A percentile compares a stretch with the other conserved stretches of the same genome.
Conservation (phyloP, 1,140 invertebrate genomes). For the Drosophila insularis region DNA sequence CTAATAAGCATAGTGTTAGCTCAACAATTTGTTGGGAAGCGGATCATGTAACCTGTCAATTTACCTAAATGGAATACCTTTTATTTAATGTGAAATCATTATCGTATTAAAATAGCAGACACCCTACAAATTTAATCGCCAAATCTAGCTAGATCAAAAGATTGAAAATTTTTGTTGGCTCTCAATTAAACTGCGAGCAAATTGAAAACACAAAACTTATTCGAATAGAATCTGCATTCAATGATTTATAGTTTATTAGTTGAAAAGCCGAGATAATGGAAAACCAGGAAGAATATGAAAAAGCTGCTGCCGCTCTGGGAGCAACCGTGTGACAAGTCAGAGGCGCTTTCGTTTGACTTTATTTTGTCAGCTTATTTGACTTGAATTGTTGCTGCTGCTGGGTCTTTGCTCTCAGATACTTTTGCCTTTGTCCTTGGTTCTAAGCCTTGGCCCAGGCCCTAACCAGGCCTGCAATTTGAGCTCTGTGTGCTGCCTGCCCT, state of each 20-base stretch:
- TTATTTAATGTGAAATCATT: background rate
- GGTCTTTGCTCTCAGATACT: background rate
- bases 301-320: background rate
- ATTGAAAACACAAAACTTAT: no score
- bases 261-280: background rate
- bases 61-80: background rate
- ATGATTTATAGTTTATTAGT: background rate
- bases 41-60: background rate
- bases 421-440: constrained; percentile 12
- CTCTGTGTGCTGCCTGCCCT: constrained; percentile 44
- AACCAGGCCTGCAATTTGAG: constrained; percentile 46
- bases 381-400: constrained; percentile 6
- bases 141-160: no score
- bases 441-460: constrained; percentile 13
- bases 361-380: constrained; percentile 69
- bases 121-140: no score
- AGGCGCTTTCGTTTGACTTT: constrained; percentile 55
- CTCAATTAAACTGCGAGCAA: no score
- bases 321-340: background rate
- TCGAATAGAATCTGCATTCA: background rate
- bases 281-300: background rate
- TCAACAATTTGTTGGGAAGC: no score
- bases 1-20: background rate
- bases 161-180: no score
- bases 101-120: no score